phyloP scores from a whole-genome alignment of 2,797 vertebrate genomes.

The Fundulus diaphanus region DNA sequence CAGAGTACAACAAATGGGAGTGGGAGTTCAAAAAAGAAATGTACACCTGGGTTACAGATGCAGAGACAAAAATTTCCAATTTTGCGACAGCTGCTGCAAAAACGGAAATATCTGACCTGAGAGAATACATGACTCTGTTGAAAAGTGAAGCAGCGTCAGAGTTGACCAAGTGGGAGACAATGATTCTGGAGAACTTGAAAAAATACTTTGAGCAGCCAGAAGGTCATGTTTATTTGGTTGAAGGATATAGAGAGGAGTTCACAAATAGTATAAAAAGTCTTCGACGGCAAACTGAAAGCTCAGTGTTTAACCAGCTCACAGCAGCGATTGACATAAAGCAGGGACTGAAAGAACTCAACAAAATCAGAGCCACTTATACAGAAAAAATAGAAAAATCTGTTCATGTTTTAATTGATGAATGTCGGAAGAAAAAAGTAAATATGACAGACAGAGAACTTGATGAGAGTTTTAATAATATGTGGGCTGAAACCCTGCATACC shows the following conservation, averaged over 20 bases:
- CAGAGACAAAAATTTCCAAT: slow-evolving; percentile 68
- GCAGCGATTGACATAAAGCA: slow-evolving; percentile 18
- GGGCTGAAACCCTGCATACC: slow-evolving; percentile 40
- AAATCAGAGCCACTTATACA: slow-evolving; percentile 31
- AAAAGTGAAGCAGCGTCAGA: slow-evolving; percentile 39
- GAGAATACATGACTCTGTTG: slow-evolving; percentile 2
- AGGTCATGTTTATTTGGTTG: slow-evolving; percentile 66
- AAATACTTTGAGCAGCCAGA: slow-evolving; percentile 68
- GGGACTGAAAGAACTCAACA: slow-evolving; percentile 36
- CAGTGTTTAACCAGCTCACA: slow-evolving; percentile 44
- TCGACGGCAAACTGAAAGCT: slow-evolving; percentile 51
- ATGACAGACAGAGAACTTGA: slow-evolving; percentile 39
- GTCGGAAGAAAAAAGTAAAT: slow-evolving; percentile 10
- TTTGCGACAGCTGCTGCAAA: slow-evolving; percentile 18
- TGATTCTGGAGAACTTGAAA: slow-evolving; percentile 43
- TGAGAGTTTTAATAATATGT: slow-evolving; percentile 64
- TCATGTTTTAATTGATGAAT: slow-evolving; percentile 41
- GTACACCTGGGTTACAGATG: slow-evolving; percentile 47
- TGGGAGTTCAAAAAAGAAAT: slow-evolving; percentile 70
- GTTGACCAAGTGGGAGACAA: slow-evolving; percentile 50
- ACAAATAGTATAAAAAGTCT: slow-evolving; percentile 57
- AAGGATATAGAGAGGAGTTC: slow-evolving; percentile 71
- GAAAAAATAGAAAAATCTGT: slow-evolving; percentile 56
- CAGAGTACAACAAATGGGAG: slow-evolving; percentile 71
- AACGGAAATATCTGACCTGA: slow-evolving; percentile 13